phyloP scores from a whole-genome alignment of 53 echinoderm and acorn worm species.

The Stichopus horrens region DNA sequence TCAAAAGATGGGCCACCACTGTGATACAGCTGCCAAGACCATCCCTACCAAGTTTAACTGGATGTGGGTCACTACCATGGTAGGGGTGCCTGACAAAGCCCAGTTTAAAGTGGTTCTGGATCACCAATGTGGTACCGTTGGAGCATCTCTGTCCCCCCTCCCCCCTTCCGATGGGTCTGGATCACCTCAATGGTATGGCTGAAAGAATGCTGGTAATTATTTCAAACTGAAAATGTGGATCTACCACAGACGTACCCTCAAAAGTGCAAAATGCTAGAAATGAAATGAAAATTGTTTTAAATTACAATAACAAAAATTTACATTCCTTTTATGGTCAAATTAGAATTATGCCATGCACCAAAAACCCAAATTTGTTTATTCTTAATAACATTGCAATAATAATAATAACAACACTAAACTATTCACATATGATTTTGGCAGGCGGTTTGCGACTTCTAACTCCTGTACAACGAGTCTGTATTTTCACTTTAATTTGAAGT shows the following conservation, averaged over 20 bases:
- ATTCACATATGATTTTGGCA: background rate
- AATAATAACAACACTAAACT: background rate
- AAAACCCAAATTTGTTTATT: background rate
- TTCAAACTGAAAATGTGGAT: background rate
- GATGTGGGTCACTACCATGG: too few relatives aligned
- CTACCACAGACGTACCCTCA: background rate
- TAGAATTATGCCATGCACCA: background rate
- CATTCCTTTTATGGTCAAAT: conserved; percentile 4
- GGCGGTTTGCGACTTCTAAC: background rate
- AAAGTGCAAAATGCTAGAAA: background rate
- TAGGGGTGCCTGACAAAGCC: too few relatives aligned
- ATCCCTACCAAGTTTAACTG: too few relatives aligned
- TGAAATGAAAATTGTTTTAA: background rate
- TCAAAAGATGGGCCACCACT: too few relatives aligned
- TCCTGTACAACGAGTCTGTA: background rate
- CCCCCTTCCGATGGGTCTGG: too few relatives aligned
- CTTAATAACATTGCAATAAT: background rate
- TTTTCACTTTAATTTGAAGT: background rate
- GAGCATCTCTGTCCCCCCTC: too few relatives aligned
- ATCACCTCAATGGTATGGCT: background rate
- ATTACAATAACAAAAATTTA: conserved; percentile 3
- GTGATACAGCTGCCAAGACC: too few relatives aligned
- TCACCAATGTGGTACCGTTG: too few relatives aligned
- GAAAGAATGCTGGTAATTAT: conserved; percentile 14
- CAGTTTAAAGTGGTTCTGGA: too few relatives aligned